A percentile compares a stretch with the other conserved stretches of the same genome.
Conservation (phyloP, 2,797 vertebrate genomes). For the Hippocampus kuda region DNA sequence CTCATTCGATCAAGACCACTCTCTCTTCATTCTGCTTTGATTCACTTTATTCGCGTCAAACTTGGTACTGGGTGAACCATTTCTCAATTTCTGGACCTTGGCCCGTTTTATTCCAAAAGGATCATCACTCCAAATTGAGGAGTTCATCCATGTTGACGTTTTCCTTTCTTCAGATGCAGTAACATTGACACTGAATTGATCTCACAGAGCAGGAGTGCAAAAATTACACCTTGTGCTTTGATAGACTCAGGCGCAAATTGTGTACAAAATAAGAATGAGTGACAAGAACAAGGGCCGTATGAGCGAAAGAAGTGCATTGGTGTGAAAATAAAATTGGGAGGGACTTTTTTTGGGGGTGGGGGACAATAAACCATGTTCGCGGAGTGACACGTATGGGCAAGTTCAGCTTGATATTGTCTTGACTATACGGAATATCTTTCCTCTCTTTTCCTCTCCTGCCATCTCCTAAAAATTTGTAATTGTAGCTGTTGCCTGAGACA, state of each 20-base stretch:
- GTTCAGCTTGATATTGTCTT: neutral
- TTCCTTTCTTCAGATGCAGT: neutral
- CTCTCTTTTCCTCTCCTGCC: slow-evolving; percentile 10
- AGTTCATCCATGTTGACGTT: neutral
- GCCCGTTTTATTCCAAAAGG: neutral
- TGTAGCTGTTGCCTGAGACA: slow-evolving; percentile 39
- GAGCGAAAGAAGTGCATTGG: neutral
- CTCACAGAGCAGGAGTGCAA: neutral
- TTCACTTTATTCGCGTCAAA: neutral
- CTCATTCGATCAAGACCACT: neutral
- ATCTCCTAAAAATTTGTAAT: slow-evolving; percentile 50
- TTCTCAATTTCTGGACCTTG: neutral
- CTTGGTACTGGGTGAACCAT: neutral
- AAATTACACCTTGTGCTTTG: neutral
- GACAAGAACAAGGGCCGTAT: neutral
- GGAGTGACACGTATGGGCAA: neutral
- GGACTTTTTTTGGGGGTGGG: too few relatives aligned
- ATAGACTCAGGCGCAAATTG: neutral
- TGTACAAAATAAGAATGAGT: neutral
- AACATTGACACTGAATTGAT: neutral
- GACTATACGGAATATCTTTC: slow-evolving; percentile 13
- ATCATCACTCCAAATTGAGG: neutral
- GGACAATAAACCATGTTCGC: neutral
- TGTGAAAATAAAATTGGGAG: neutral
- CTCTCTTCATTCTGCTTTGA: neutral